These are phyloP conservation scores for Nipponia nippon DNA, from an alignment of 2,113 vertebrate species.

Conservation along the genomic window DNA sequence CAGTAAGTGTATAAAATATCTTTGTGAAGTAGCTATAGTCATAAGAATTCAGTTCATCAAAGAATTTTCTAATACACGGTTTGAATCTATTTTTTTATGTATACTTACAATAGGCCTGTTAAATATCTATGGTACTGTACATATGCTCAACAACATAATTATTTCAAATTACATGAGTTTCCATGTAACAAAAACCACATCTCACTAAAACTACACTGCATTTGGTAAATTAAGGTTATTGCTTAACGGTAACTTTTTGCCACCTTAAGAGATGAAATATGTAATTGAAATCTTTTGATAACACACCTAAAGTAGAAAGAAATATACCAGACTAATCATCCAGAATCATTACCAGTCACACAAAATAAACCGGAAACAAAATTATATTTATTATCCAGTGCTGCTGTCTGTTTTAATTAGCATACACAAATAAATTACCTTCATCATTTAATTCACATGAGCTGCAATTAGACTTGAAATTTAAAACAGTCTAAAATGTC, in stretches of 20 bases:
- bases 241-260: neutral
- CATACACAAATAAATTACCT: neutral
- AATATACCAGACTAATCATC: neutral
- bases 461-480: neutral
- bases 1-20: neutral
- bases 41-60: neutral
- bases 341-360: neutral
- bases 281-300: neutral
- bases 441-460: neutral
- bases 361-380: neutral
- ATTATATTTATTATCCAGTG: neutral
- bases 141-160: neutral
- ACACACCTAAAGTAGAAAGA: neutral
- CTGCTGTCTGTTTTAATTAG: neutral
- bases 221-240: constrained; percentile 36
- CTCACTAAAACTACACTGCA: neutral
- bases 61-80: neutral
- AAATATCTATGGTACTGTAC: neutral
- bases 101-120: neutral
- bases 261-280: neutral
- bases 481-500: neutral
- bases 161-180: constrained; percentile 5
- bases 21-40: neutral
- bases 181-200: neutral
- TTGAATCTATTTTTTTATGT: neutral